These are phyloP conservation scores for Sciaenops ocellatus DNA, from an alignment of 2,797 vertebrate species.

Conservation along the genomic window DNA sequence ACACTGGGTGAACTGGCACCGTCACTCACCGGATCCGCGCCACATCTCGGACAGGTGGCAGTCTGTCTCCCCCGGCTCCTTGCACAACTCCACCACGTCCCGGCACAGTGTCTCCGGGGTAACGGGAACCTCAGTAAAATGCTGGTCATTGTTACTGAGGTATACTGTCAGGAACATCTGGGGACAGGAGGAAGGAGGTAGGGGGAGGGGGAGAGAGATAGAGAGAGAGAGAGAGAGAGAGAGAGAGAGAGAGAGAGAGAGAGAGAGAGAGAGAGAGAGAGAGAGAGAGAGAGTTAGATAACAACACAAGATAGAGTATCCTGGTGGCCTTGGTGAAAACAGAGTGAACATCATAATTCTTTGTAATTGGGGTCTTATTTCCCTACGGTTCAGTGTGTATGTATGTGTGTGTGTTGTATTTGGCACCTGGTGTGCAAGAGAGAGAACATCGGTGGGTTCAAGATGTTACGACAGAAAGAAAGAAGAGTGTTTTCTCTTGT, in stretches of 20 bases:
- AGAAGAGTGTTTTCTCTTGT: not conserved
- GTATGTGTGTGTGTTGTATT: constrained; percentile 13
- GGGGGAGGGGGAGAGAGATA: not conserved
- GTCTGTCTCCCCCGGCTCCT: constrained; percentile 93
- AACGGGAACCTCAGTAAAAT: constrained; percentile 98
- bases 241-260: constrained; percentile 21
- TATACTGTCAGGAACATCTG: constrained; percentile 99
- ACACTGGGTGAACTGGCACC: not conserved
- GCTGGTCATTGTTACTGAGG: constrained; percentile 99
- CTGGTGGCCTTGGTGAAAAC: constrained; percentile 1
- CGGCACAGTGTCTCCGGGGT: constrained; percentile 94
- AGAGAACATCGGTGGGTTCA: not conserved
- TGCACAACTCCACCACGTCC: constrained; percentile 97
- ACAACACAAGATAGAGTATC: constrained; percentile 13
- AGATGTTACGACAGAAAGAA: too few relatives aligned
- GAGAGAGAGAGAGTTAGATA: constrained; percentile 31
- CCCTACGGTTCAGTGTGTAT: constrained; percentile 5
- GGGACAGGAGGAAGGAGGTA: constrained; percentile 9
- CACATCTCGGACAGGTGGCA: constrained; percentile 96
- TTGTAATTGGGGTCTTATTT: constrained; percentile 29
- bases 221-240: not conserved
- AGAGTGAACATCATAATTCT: constrained; percentile 33
- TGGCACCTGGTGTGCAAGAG: not conserved
- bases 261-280: not conserved
- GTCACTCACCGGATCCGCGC: constrained; percentile 92